phyloP scores from a whole-genome alignment of 2,797 vertebrate species.

The Propithecus deckenii region DNA sequence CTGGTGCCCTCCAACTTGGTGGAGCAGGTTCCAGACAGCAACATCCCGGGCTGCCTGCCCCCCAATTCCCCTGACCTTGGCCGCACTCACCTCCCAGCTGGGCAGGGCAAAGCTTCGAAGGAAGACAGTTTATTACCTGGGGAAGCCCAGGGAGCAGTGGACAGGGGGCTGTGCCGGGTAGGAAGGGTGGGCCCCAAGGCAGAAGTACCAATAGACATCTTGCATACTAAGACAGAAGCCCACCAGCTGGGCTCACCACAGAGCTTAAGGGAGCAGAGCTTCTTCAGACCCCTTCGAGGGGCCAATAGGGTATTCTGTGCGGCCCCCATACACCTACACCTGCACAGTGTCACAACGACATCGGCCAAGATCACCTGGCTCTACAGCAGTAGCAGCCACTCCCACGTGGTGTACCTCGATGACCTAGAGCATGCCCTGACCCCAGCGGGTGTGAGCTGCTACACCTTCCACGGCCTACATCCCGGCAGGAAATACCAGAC shows the following conservation, averaged over 20 bases:
- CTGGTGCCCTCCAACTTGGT: constrained; percentile 91
- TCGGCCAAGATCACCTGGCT: constrained; percentile 90
- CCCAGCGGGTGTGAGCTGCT: constrained; percentile 88
- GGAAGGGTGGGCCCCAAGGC: constrained; percentile 86
- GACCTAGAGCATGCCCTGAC: constrained; percentile 86
- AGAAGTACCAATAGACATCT: constrained; percentile 88
- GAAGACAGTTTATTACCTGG: constrained; percentile 85
- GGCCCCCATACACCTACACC: constrained; percentile 85
- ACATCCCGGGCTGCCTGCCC: constrained; percentile 83
- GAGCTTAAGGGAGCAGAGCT: constrained; percentile 85
- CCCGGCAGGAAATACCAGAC: constrained; percentile 89
- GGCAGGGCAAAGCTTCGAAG: constrained; percentile 73
- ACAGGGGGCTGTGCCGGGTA: constrained; percentile 86
- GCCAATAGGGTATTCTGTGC: constrained; percentile 84
- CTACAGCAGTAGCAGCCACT: constrained; percentile 89
- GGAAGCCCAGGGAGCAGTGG: constrained; percentile 76
- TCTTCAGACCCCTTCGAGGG: constrained; percentile 85
- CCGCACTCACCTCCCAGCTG: constrained; percentile 86
- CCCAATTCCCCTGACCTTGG: constrained; percentile 84
- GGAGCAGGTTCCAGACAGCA: constrained; percentile 89
- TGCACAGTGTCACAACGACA: constrained; percentile 86
- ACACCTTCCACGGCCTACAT: constrained; percentile 89
- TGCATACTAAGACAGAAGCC: constrained; percentile 85
- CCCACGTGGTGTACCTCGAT: constrained; percentile 89
- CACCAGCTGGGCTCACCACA: constrained; percentile 85